Evolutionary conservation across 1,140 invertebrate species (phyloP), one percentile per base, ranked within the genome.

Genomic region (Bombus haemorrhoidalis): DNA sequence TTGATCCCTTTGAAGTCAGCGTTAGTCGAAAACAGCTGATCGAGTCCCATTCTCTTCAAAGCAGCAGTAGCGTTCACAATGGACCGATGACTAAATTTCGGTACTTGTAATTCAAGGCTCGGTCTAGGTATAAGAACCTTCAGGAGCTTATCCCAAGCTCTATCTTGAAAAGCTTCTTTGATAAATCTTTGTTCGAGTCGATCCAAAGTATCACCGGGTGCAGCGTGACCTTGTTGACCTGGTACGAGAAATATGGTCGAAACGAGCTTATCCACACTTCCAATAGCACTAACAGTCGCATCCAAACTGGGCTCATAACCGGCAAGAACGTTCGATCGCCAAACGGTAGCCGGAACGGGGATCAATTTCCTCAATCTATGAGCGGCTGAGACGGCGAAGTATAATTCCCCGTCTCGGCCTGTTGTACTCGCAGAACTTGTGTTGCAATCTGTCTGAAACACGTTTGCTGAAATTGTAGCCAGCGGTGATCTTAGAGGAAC

Each of bases 231-330:
- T 92, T 97, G 97, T 91, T 97, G 97, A 2, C 97, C 97, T 0
- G 98, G 98, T 94, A 98, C 96, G 0, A 98, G 95, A 73, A 98
- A 97, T 37, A 98, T 96, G 1, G 97, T 97, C 74, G 97, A 98
- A 0, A 98, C 96, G 0, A 97, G 95, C 81, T 97, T 96, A 78
- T 97, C 96, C 2, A 96, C 95, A n/a, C 95, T 96, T 32, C 97
- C 97, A 41, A 98, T 93, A 22, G 97, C 96, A 15, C 97, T 97
- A 8, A 97, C 97, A 0, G 98, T 98, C 0, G 97, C 97, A 91
- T 98, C 98, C 43, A 98, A 92, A 68, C 96, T 96, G 0, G 97
- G 97, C 84, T 98, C 98, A 88, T 98, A 98, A 1, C 97, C 97
- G 28, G 97, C 98, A 10, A 97, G 93, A 77, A 98, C 98, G 10